Conservation (phyloP, 2,113 vertebrate species). For the Maccullochella peelii region DNA sequence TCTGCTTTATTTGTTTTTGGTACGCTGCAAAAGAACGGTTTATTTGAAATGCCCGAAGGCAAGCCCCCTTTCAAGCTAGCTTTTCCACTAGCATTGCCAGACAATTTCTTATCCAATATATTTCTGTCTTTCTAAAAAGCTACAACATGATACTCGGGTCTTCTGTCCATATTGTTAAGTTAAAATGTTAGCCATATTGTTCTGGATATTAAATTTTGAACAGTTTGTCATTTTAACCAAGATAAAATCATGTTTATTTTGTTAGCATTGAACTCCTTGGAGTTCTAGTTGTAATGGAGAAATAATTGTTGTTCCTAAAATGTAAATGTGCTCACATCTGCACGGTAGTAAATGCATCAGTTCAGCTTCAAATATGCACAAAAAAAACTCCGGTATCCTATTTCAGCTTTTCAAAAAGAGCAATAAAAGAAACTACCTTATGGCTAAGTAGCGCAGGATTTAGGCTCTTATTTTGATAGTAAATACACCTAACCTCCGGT, state of each 20-base stretch:
- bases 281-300: too few relatives aligned
- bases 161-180: too few relatives aligned
- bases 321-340: neutral
- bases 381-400: neutral
- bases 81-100: neutral
- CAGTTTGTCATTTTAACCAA: neutral
- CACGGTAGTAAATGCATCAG: neutral
- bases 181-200: neutral
- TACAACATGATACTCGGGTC: neutral
- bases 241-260: neutral
- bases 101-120: neutral
- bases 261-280: neutral
- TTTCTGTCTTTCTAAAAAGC: neutral
- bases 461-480: conserved; percentile 1
- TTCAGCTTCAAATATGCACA: neutral
- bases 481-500: accelerated
- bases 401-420: neutral
- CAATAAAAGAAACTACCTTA: neutral
- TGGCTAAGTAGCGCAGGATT: neutral
- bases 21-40: neutral
- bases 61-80: neutral
- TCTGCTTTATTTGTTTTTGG: neutral
- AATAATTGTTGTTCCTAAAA: neutral
- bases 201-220: neutral
- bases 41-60: neutral